phyloP scores from a whole-genome alignment of 2,797 vertebrate genomes.

The Arnoldichthys spilopterus region DNA sequence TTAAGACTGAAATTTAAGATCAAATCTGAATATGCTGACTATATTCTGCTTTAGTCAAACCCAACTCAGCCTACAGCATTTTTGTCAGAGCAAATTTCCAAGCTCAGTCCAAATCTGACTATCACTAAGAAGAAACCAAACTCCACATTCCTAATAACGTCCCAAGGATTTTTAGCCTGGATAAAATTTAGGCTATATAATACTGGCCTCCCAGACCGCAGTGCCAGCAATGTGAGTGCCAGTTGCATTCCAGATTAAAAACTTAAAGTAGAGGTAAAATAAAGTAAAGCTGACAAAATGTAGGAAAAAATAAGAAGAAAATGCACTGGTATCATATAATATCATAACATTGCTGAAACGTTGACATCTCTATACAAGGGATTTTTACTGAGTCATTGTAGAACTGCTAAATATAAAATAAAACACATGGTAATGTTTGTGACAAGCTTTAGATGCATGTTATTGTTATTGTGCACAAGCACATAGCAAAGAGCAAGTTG shows the following conservation, averaged over 20 bases:
- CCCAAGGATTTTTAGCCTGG: not conserved
- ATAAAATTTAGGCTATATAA: not conserved
- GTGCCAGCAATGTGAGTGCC: not conserved
- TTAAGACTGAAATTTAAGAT: not conserved
- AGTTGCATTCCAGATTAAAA: not conserved
- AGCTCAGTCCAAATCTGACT: not conserved
- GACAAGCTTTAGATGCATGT: too few species aligned
- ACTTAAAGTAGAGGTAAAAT: not conserved
- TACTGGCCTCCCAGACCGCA: not conserved
- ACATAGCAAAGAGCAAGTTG: too few species aligned
- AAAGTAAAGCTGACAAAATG: too few species aligned
- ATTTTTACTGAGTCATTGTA: too few species aligned
- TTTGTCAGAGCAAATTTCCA: not conserved
- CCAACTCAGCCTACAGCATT: not conserved
- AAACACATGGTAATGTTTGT: too few species aligned
- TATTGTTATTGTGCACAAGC: too few species aligned
- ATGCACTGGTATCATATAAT: not conserved
- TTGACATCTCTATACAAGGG: too few species aligned
- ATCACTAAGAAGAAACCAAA: not conserved
- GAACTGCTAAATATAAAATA: too few species aligned
- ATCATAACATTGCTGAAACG: too few species aligned
- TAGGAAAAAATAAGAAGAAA: not conserved
- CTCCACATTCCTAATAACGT: not conserved
- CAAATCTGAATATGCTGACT: not conserved
- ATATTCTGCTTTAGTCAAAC: not conserved